phyloP scores from a whole-genome alignment of 2,888 invertebrate species.

The Luffia ferchaultella region DNA sequence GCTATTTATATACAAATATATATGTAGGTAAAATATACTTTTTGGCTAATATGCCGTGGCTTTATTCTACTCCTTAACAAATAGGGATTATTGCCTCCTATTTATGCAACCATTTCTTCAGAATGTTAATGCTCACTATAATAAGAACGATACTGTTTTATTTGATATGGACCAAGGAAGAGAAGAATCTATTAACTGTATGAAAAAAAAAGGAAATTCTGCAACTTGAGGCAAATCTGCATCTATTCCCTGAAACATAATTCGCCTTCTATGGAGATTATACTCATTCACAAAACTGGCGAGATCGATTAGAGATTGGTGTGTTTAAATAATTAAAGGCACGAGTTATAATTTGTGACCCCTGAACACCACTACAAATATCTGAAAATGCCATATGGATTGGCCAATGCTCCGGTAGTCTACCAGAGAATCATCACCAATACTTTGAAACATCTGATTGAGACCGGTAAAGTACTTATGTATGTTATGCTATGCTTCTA shows the following conservation, averaged over 20 bases:
- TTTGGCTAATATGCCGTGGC: background rate
- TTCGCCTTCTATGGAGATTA: background rate
- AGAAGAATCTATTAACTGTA: background rate
- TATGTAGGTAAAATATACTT: conserved; percentile 2
- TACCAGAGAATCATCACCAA: too few relatives aligned
- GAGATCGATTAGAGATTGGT: too few relatives aligned
- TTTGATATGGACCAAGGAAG: background rate
- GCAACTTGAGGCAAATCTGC: background rate
- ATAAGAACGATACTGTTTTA: background rate
- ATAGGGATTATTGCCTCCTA: background rate
- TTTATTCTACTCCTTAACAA: background rate
- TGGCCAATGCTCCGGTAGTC: too few relatives aligned
- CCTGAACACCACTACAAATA: too few relatives aligned
- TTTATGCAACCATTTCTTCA: background rate
- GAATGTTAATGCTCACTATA: background rate
- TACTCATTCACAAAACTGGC: background rate
- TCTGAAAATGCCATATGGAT: too few relatives aligned
- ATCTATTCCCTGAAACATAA: background rate
- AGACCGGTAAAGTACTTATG: too few relatives aligned
- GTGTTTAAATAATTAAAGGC: too few relatives aligned
- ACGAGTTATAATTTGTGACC: too few relatives aligned
- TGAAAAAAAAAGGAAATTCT: background rate
- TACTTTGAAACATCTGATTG: too few relatives aligned
- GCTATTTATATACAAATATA: conserved; percentile 9
- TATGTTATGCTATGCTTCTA: too few relatives aligned